Conservation (phyloP, 2,888 invertebrate species). For the Drosophila prostipennis region DNA sequence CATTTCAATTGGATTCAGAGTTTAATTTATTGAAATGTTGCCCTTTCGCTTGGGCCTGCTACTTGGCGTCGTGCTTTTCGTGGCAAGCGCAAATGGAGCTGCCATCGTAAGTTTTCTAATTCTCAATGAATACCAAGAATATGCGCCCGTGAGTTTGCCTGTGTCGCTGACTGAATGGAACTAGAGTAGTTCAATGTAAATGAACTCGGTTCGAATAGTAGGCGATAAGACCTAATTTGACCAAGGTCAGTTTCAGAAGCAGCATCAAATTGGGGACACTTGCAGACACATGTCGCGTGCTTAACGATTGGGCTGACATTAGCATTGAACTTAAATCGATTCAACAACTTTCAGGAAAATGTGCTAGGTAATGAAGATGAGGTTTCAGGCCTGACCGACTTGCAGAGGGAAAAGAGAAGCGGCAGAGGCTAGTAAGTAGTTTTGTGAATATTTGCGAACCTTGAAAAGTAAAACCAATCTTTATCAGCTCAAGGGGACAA, state of each 20-base stretch:
- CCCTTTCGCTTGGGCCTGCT: conserved; percentile 81
- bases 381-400: conserved; percentile 44
- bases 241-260: conserved; percentile 72
- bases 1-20: conserved; percentile 61
- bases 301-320: conserved; percentile 58
- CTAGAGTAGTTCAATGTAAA: conserved; percentile 57
- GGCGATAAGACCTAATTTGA: conserved; percentile 64
- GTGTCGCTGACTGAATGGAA: conserved; percentile 10
- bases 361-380: conserved; percentile 50
- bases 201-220: conserved; percentile 54
- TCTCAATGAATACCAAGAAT: conserved; percentile 49
- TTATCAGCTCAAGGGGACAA: conserved; percentile 86
- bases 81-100: conserved; percentile 79
- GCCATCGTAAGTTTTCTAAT: conserved; percentile 77
- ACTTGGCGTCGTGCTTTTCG: conserved; percentile 72
- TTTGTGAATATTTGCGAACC: neutral
- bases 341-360: conserved; percentile 54
- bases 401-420: conserved; percentile 79
- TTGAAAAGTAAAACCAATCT: neutral
- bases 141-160: conserved; percentile 5
- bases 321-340: conserved; percentile 60
- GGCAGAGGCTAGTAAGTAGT: conserved; percentile 82
- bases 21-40: conserved; percentile 79
- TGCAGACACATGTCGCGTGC: conserved; percentile 3
- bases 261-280: conserved; percentile 21